Percentiles rank a stretch among this genome's conserved stretches.
phyloP scores from a whole-genome alignment of 2,888 invertebrate species.

The Vesta saturnalis region DNA sequence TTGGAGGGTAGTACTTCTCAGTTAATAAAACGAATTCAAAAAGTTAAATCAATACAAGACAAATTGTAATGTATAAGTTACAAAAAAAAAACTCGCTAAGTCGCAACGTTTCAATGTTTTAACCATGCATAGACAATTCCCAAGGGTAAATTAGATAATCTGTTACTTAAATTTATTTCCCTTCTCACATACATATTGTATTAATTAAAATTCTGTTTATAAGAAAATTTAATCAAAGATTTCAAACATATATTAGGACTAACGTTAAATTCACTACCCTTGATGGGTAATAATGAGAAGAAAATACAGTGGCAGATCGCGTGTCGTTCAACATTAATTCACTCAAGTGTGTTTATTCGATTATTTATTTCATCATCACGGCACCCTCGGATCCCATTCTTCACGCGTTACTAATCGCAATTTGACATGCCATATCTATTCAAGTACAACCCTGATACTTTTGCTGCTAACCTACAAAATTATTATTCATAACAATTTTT shows the following conservation, averaged over 20 bases:
- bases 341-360: conserved; percentile 60
- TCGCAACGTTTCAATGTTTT: too few relatives aligned
- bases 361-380: conserved; percentile 60
- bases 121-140: too few relatives aligned
- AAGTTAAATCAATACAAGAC: too few relatives aligned
- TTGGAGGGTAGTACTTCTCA: too few relatives aligned
- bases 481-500: neutral
- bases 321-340: conserved; percentile 58
- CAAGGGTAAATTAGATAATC: too few relatives aligned
- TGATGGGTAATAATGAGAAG: conserved; percentile 66
- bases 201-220: too few relatives aligned
- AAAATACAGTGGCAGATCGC: conserved; percentile 54
- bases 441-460: conserved; percentile 45
- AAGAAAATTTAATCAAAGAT: conserved; percentile 28
- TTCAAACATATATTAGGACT: conserved; percentile 19
- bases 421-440: conserved; percentile 61
- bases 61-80: too few relatives aligned
- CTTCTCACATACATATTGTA: too few relatives aligned
- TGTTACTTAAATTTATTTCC: too few relatives aligned
- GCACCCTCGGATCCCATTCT: conserved; percentile 53
- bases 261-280: conserved; percentile 60
- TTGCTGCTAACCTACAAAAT: conserved; percentile 18
- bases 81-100: too few relatives aligned
- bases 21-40: too few relatives aligned
- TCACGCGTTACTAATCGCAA: conserved; percentile 61